Percentiles rank a stretch among this genome's conserved stretches.
phyloP scores from a whole-genome alignment of 2,797 vertebrate species.

The Syngnathus rostellatus region DNA sequence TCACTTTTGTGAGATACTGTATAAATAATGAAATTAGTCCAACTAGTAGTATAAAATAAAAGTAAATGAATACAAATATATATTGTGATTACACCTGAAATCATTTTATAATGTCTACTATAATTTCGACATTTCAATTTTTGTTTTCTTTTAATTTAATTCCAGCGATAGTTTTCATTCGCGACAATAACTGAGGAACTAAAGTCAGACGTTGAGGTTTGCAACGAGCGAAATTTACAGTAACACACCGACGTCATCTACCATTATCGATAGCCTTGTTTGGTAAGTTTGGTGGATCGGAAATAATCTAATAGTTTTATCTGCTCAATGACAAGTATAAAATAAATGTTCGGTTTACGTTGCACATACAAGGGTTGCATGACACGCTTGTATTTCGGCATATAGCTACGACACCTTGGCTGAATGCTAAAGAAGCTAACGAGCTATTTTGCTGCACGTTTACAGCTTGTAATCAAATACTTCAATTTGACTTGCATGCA shows the following conservation, averaged over 20 bases:
- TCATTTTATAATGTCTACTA: no score
- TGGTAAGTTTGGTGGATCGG: conserved; percentile 32
- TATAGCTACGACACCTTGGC: neutral
- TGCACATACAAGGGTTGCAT: neutral
- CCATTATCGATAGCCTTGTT: conserved; percentile 8
- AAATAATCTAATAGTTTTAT: neutral
- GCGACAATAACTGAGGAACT: conserved; percentile 26
- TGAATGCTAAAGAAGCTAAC: conserved; percentile 35
- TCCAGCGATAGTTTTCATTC: neutral
- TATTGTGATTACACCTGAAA: no score
- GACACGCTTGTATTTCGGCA: neutral
- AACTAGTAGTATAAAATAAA: no score
- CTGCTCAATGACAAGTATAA: accelerated
- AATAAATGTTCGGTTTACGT: accelerated
- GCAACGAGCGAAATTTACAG: conserved; percentile 21
- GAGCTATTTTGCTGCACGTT: conserved; percentile 11
- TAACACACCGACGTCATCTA: conserved; percentile 36
- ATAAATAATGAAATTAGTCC: no score
- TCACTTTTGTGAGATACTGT: no score
- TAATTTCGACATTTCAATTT: neutral
- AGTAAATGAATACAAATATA: no score
- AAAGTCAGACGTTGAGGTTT: neutral
- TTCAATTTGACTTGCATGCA: neutral
- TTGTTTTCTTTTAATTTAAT: neutral
- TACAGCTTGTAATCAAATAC: neutral